phyloP scores from a whole-genome alignment of 2,797 vertebrate genomes.

The Labeo calbasu region DNA sequence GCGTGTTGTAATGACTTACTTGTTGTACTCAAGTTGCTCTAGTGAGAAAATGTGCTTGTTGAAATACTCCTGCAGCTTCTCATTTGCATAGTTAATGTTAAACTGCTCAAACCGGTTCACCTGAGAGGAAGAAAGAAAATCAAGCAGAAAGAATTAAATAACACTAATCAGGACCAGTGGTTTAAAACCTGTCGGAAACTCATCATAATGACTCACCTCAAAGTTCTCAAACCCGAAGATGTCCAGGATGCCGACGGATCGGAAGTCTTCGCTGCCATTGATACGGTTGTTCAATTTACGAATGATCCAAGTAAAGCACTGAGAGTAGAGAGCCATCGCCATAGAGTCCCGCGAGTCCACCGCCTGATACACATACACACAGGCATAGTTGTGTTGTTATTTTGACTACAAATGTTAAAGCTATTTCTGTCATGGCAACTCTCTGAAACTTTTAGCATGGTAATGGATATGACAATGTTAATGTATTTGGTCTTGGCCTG shows the following conservation, averaged over 20 bases:
- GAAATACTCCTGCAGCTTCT: slow-evolving; percentile 98
- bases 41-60: slow-evolving; percentile 99
- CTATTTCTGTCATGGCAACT: background rate
- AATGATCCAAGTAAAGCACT: slow-evolving; percentile 97
- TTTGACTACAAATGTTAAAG: background rate
- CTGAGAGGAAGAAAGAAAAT: slow-evolving; percentile 67
- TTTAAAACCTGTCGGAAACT: background rate
- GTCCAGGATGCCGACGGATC: slow-evolving; percentile 95
- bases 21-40: slow-evolving; percentile 97
- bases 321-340: slow-evolving; percentile 98
- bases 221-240: slow-evolving; percentile 99
- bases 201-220: slow-evolving; percentile 76
- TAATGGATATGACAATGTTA: too few species aligned
- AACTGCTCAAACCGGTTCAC: slow-evolving; percentile 98
- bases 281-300: slow-evolving; percentile 91
- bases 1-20: slow-evolving; percentile 63
- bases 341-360: slow-evolving; percentile 94
- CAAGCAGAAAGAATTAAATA: background rate
- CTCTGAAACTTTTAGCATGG: too few species aligned
- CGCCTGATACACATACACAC: slow-evolving; percentile 76
- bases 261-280: slow-evolving; percentile 90
- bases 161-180: too few species aligned
- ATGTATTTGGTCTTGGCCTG: too few species aligned
- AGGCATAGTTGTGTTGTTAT: background rate
- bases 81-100: slow-evolving; percentile 99